phyloP scores from a whole-genome alignment of 2,113 vertebrate genomes.

The Chloropsis hardwickii region DNA sequence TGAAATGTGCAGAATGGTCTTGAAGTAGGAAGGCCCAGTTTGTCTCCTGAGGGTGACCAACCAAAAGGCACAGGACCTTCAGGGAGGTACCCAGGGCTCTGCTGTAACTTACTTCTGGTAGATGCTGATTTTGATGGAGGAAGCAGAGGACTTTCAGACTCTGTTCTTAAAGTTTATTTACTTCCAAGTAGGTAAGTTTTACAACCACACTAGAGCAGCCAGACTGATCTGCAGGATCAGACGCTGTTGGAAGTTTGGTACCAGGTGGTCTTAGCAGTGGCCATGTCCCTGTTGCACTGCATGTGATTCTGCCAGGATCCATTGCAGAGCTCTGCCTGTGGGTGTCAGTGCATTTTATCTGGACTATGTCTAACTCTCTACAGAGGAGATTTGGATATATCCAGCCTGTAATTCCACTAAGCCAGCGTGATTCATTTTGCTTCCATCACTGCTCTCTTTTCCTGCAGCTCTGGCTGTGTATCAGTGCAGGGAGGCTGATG shows the following conservation, averaged over 20 bases:
- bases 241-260: not conserved
- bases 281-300: accelerated
- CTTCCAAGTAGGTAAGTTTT: not conserved
- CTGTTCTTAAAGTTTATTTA: not conserved
- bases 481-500: not conserved
- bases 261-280: not conserved
- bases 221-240: not conserved
- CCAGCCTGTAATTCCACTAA: not conserved
- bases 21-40: not conserved
- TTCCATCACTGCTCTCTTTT: not conserved
- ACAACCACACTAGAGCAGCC: not conserved
- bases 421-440: not conserved
- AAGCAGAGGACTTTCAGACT: not conserved
- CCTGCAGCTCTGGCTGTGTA: not conserved
- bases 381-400: not conserved
- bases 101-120: not conserved
- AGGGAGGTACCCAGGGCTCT: not conserved
- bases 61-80: not conserved
- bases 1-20: not conserved
- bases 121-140: not conserved
- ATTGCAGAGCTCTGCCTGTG: not conserved
- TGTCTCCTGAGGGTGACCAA: not conserved
- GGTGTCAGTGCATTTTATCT: not conserved
- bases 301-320: not conserved
- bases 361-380: not conserved